Evolutionary conservation across 2,888 invertebrate genomes (phyloP).

Genomic region (Meghimatium bilineatum): DNA sequence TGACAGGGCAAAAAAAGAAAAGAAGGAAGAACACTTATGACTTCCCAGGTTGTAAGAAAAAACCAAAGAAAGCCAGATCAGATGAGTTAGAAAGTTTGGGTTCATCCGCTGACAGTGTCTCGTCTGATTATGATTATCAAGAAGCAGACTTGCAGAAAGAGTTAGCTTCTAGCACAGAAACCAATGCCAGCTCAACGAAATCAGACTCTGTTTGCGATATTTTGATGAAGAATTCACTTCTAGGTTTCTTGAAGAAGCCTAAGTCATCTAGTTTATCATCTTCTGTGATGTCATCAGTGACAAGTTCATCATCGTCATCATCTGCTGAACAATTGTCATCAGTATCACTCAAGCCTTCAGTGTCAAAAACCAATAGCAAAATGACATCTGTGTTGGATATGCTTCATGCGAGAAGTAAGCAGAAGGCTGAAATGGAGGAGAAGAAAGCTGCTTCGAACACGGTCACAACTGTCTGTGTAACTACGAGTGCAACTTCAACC

Average conservation of each 20-base stretch:
- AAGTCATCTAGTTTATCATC: slow-evolving; percentile 15
- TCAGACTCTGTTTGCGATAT: slow-evolving; percentile 54
- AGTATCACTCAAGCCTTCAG: background rate
- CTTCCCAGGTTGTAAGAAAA: slow-evolving; percentile 54
- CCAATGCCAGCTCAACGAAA: slow-evolving; percentile 4
- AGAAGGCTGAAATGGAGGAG: slow-evolving; percentile 41
- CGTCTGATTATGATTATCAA: slow-evolving; percentile 34
- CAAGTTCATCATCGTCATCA: slow-evolving; percentile 9
- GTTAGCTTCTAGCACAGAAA: background rate
- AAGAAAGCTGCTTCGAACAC: slow-evolving; percentile 1
- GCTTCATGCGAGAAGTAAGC: slow-evolving; percentile 44
- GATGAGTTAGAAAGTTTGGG: slow-evolving; percentile 29
- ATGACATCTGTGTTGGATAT: slow-evolving; percentile 47
- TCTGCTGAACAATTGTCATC: background rate
- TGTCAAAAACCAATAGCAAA: slow-evolving; percentile 28
- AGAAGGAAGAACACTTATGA: slow-evolving; percentile 51
- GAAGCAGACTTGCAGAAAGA: slow-evolving; percentile 15
- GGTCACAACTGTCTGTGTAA: background rate
- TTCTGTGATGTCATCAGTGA: slow-evolving; percentile 6
- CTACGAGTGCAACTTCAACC: slow-evolving; percentile 31
- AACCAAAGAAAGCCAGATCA: slow-evolving; percentile 38
- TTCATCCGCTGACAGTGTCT: slow-evolving; percentile 44
- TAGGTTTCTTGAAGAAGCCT: slow-evolving; percentile 48
- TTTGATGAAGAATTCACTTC: slow-evolving; percentile 56
- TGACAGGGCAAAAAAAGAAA: slow-evolving; percentile 43